A percentile compares a stretch with the other conserved stretches of the same genome.
phyloP scores from a whole-genome alignment of 2,888 invertebrate genomes.

The Crocallis elinguaria region DNA sequence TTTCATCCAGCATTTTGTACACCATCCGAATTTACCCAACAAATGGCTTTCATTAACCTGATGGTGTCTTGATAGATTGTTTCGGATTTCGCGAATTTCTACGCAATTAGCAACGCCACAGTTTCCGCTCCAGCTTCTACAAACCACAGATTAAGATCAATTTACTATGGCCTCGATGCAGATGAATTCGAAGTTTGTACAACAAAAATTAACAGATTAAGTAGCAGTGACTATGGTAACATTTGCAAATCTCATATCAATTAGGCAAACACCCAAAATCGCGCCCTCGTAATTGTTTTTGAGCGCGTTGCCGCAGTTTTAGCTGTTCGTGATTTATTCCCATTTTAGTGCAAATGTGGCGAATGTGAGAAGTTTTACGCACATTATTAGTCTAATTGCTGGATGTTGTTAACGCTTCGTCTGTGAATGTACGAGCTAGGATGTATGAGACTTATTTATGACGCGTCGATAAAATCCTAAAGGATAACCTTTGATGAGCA shows the following conservation, averaged over 20 bases:
- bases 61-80: constrained; percentile 80
- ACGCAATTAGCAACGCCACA: constrained; percentile 74
- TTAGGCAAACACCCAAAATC: constrained; percentile 82
- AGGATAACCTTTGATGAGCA: too few relatives aligned
- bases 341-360: constrained; percentile 45
- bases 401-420: constrained; percentile 10
- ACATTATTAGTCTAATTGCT: constrained; percentile 28
- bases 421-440: constrained; percentile 6
- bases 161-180: constrained; percentile 46
- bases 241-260: constrained; percentile 84
- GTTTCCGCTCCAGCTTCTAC: not conserved
- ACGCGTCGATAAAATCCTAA: not conserved
- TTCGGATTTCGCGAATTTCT: constrained; percentile 75
- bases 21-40: constrained; percentile 65
- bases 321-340: constrained; percentile 73
- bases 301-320: constrained; percentile 75
- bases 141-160: constrained; percentile 1
- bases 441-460: constrained; percentile 11
- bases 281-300: constrained; percentile 82
- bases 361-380: constrained; percentile 33
- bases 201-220: constrained; percentile 4
- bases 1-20: not conserved
- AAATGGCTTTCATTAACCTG: constrained; percentile 84
- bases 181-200: not conserved
- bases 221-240: constrained; percentile 1